phyloP scores from a whole-genome alignment of 2,888 invertebrate genomes.

The Euzetes globulus region DNA sequence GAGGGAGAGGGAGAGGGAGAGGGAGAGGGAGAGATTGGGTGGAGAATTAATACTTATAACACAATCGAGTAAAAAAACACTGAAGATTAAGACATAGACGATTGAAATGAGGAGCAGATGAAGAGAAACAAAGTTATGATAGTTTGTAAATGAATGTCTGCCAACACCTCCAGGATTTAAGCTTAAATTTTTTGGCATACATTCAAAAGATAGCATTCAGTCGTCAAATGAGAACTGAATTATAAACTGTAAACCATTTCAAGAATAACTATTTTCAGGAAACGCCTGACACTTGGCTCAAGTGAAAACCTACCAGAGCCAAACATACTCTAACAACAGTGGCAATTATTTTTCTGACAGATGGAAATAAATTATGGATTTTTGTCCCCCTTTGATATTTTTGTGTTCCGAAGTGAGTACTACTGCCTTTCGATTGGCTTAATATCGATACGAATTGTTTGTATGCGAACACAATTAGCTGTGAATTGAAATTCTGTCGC shows the following conservation, averaged over 20 bases:
- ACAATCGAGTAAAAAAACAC: not conserved
- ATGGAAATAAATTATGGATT: constrained; percentile 29
- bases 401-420: not conserved
- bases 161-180: constrained; percentile 22
- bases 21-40: constrained; percentile 13
- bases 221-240: not conserved
- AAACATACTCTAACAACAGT: constrained; percentile 2
- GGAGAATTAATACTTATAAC: not conserved
- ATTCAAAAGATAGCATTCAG: not conserved
- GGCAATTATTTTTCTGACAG: constrained; percentile 30
- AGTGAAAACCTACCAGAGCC: constrained; percentile 16
- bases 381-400: constrained; percentile 1
- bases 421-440: not conserved
- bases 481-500: constrained; percentile 24
- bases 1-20: no score
- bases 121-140: constrained; percentile 17
- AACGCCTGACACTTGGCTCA: constrained; percentile 25
- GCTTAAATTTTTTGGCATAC: not conserved
- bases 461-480: constrained; percentile 19
- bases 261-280: constrained; percentile 14
- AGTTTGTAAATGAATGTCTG: constrained; percentile 15
- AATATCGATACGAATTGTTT: constrained; percentile 26
- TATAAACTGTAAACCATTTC: not conserved
- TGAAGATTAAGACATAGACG: constrained; percentile 15
- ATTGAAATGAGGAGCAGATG: constrained; percentile 1